These are phyloP conservation scores for Mythimna lalbum DNA, from an alignment of 2,888 invertebrate genomes.

Conservation along the genomic window DNA sequence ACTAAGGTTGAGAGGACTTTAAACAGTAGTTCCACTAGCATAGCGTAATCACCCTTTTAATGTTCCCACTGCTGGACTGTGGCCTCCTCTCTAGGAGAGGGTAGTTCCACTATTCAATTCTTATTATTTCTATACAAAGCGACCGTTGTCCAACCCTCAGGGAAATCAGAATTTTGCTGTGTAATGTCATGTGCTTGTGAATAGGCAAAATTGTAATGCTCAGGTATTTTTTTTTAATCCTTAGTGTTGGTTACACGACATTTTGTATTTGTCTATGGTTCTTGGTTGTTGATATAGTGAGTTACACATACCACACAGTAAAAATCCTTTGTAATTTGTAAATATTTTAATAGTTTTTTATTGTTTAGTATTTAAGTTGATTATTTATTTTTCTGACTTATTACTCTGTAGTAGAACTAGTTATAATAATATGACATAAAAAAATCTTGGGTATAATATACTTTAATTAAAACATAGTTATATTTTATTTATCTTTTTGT, in stretches of 20 bases:
- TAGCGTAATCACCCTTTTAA: no score
- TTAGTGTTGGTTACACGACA: neutral
- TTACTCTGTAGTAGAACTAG: neutral
- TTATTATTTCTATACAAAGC: constrained; percentile 35
- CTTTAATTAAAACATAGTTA: no score
- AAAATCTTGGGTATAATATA: no score
- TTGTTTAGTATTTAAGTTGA: neutral
- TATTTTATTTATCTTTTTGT: neutral
- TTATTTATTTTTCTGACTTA: neutral
- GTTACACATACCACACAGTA: constrained; percentile 2
- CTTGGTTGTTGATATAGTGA: neutral
- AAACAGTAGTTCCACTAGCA: neutral
- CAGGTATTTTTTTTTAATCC: constrained; percentile 1
- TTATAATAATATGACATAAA: no score
- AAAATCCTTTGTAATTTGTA: neutral
- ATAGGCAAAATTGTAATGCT: constrained; percentile 15
- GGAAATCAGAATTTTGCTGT: constrained; percentile 51
- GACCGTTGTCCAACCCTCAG: constrained; percentile 53
- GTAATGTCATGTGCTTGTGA: constrained; percentile 48
- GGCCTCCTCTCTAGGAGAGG: no score
- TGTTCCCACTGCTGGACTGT: no score
- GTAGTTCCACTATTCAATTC: constrained; percentile 24
- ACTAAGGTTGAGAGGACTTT: no score
- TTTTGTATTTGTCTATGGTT: neutral
- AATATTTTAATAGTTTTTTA: no score